Percentiles rank a stretch among this genome's conserved stretches.
These are phyloP conservation scores for Dipodomys merriami DNA, from an alignment of 2,113 vertebrate genomes.

Conservation along the genomic window DNA sequence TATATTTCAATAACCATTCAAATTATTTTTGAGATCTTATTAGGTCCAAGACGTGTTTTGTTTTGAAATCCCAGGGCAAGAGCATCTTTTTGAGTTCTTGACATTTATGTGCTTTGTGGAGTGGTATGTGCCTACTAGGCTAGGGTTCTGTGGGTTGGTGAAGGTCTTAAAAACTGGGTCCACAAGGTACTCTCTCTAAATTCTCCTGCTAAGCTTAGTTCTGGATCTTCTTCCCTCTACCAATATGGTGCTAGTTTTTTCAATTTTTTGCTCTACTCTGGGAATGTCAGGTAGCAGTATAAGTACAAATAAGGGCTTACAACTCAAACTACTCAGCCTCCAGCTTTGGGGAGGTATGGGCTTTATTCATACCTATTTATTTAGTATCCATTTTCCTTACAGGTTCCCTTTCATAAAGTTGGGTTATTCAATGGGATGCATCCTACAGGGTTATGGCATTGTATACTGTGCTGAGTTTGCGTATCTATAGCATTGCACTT, in stretches of 20 bases:
- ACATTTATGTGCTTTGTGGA: neutral
- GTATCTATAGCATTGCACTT: no score
- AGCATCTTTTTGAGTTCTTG: neutral
- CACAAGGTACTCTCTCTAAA: neutral
- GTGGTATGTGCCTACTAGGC: neutral
- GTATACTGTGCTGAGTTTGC: no score
- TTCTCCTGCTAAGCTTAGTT: no score
- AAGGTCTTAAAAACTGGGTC: neutral
- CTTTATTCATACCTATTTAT: neutral
- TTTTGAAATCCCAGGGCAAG: neutral
- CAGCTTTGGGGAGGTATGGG: neutral
- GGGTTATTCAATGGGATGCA: neutral
- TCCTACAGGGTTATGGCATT: fast-evolving
- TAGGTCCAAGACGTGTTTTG: neutral
- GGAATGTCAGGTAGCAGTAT: neutral
- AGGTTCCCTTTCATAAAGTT: neutral
- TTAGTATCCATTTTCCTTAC: neutral
- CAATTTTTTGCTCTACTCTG: neutral
- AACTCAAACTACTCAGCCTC: neutral
- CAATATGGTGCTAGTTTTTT: neutral
- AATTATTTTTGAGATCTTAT: neutral
- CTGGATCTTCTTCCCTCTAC: neutral
- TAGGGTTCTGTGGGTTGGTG: neutral
- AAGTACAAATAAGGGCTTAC: neutral
- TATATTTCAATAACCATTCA: neutral